phyloP scores from a whole-genome alignment of 2,888 invertebrate genomes.

The Idaea aversata region DNA sequence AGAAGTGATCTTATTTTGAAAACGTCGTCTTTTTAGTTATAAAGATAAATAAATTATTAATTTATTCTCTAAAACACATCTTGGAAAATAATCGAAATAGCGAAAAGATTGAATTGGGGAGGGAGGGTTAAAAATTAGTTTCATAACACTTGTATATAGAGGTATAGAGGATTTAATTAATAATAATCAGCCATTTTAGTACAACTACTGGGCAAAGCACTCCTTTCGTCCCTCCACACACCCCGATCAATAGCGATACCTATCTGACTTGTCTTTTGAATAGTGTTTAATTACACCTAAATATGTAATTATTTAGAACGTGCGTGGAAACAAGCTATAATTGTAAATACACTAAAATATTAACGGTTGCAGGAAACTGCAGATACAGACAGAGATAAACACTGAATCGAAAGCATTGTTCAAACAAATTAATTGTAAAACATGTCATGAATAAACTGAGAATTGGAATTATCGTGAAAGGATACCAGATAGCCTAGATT shows the following conservation, averaged over 20 bases:
- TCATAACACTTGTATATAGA: no score
- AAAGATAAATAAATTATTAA: no score
- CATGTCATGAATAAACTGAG: neutral
- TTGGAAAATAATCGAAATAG: no score
- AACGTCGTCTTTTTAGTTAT: neutral
- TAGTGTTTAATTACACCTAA: neutral
- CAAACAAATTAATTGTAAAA: neutral
- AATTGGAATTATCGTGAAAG: neutral
- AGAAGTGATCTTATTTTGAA: neutral
- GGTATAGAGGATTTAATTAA: no score
- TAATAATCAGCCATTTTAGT: no score
- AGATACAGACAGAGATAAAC: constrained; percentile 24
- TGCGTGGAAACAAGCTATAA: neutral
- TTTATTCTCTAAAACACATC: no score
- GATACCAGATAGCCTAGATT: constrained; percentile 1
- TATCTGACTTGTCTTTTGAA: no score
- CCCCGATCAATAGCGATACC: no score
- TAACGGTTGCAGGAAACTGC: constrained; percentile 21
- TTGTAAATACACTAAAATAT: constrained; percentile 5
- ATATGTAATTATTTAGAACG: neutral
- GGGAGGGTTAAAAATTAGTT: no score
- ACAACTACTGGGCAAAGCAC: no score
- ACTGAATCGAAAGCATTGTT: constrained; percentile 8
- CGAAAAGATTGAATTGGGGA: no score
- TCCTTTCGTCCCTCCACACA: no score